A percentile compares a stretch with the other conserved stretches of the same genome.
These are phyloP conservation scores for Tetranychus piercei DNA, from an alignment of 2,888 invertebrate species.

Conservation along the genomic window DNA sequence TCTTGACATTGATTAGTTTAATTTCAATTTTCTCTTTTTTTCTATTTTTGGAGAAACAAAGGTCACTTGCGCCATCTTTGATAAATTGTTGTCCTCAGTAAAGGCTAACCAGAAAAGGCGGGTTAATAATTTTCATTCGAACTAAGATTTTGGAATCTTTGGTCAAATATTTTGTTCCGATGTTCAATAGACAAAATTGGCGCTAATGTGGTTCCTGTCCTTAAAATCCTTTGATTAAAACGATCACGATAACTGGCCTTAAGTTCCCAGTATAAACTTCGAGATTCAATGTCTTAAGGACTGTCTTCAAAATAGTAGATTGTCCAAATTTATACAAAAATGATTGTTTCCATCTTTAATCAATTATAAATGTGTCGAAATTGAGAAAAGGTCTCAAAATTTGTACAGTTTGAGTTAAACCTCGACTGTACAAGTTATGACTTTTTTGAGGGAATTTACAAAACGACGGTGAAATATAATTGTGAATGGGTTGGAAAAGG, in stretches of 20 bases:
- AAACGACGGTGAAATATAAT: no score
- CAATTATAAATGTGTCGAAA: no score
- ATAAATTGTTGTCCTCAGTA: not conserved
- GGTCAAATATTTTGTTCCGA: not conserved
- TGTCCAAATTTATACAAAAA: no score
- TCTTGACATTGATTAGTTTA: no score
- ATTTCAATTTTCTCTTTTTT: no score
- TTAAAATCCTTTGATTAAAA: not conserved
- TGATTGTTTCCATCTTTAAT: no score
- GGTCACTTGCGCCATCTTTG: not conserved
- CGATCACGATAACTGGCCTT: constrained; percentile 1
- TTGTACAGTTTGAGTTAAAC: no score
- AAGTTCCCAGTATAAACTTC: constrained; percentile 2
- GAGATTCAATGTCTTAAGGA: not conserved
- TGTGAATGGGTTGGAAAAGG: no score
- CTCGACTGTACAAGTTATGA: no score
- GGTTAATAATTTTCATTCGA: not conserved
- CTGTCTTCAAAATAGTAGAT: not conserved
- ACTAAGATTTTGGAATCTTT: not conserved
- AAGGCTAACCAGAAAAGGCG: not conserved
- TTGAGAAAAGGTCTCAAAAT: no score
- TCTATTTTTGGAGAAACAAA: no score
- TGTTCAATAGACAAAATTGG: not conserved
- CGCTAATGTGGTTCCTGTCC: not conserved
- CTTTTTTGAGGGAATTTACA: no score